Evolutionary conservation across 2,113 vertebrate genomes (phyloP), one percentile per base, ranked within the genome.

Genomic region (Glaucidium brasilianum): DNA sequence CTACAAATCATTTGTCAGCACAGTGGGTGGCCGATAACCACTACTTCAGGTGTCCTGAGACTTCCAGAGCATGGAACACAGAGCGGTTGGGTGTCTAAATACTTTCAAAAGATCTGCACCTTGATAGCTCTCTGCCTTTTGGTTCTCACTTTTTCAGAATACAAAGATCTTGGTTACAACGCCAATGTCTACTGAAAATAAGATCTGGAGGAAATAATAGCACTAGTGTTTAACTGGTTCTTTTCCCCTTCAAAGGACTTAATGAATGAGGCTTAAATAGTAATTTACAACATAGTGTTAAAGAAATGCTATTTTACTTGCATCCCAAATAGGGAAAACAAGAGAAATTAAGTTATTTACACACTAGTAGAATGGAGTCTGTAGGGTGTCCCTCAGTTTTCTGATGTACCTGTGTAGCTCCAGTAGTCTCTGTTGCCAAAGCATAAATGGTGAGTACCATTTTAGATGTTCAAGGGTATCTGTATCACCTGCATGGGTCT

Each of bases 1-100:
- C 90, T 85, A 66, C 81, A 92, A 92, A 85, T 96, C 12, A 47
- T 88, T 91, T 96, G 66, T 94, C 87, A 83, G 66, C 34, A 37
- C 74, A 85, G 37, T 19, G 58, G 30, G 35, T 64, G 85, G 77
- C 74, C 62, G 41, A 52, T 60, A 87, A 68, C 77, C 29, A 10
- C 53, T 56, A 8, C 69, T 82, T 90, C 26, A 84, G 52, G 18
- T 18, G 26, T 15, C 22, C 88, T 29, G 29, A 56, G 53, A 41
- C 66, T 87, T 78, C 34, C 84, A 64, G 56, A 87, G 35, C 0
- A 0, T 66, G 73, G n/a, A 81, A 22, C 25, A 37, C 18, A 30
- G 63, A 90, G 20, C 0, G 2, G 34, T 21, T 59, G 47, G 17
- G 55, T 81, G 17, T 75, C 10, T 53, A 43, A 91, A 75, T 47